A percentile compares a stretch with the other conserved stretches of the same genome.
Conservation (phyloP, 2,888 invertebrate genomes). For the Drosophila sordidapex region DNA sequence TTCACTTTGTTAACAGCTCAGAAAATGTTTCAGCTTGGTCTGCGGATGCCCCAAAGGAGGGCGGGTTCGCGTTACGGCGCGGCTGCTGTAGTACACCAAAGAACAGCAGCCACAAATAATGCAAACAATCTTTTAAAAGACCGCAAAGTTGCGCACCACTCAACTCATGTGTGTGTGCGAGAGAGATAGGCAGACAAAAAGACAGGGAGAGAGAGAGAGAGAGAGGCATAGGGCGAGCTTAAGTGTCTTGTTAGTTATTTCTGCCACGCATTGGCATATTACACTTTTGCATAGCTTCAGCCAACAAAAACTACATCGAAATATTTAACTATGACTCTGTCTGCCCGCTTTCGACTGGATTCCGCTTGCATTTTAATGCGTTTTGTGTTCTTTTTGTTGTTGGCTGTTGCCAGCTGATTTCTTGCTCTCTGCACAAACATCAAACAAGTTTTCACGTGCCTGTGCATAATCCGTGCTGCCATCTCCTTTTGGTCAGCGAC, state of each 20-base stretch:
- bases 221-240: not conserved
- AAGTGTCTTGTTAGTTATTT: slow-evolving; percentile 18
- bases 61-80: not conserved
- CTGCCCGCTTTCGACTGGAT: not conserved
- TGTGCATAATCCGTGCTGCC: slow-evolving; percentile 69
- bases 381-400: slow-evolving; percentile 20
- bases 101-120: slow-evolving; percentile 72
- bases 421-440: slow-evolving; percentile 56
- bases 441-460: slow-evolving; percentile 75
- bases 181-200: not conserved
- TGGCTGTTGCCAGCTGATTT: slow-evolving; percentile 61
- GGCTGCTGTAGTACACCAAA: slow-evolving; percentile 20
- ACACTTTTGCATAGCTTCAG: slow-evolving; percentile 61
- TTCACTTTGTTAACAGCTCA: slow-evolving; percentile 80
- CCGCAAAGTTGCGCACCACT: slow-evolving; percentile 71
- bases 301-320: slow-evolving; percentile 1
- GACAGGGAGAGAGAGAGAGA: not conserved
- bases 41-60: slow-evolving; percentile 8
- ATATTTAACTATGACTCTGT: not conserved
- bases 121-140: slow-evolving; percentile 81
- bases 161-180: slow-evolving; percentile 36
- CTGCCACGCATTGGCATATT: slow-evolving; percentile 61
- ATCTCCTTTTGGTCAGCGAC: slow-evolving; percentile 35
- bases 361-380: slow-evolving; percentile 14
- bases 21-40: slow-evolving; percentile 62